Evolutionary conservation across 2,113 vertebrate species (phyloP).

Genomic region (Syrmaticus mikado): DNA sequence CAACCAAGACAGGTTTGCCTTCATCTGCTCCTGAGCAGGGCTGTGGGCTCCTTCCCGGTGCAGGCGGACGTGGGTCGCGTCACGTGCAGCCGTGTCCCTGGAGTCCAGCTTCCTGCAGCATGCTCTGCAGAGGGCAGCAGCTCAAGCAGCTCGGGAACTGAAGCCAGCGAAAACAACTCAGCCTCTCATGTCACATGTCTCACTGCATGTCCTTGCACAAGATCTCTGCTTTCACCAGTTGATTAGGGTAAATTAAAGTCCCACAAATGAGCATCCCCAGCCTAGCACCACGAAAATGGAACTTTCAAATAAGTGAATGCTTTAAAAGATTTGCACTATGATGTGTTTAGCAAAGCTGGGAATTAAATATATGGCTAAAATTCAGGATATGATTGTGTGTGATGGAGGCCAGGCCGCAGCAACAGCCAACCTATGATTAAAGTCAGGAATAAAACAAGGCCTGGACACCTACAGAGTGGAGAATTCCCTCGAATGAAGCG

Average conservation of each 20-base stretch:
- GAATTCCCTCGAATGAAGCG: background rate
- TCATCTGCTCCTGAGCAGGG: background rate
- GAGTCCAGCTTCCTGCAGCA: background rate
- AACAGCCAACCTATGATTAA: background rate
- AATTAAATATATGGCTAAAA: background rate
- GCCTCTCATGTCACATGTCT: background rate
- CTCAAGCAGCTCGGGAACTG: background rate
- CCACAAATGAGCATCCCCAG: background rate
- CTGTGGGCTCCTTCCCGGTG: slow-evolving; percentile 9
- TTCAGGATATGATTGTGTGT: background rate
- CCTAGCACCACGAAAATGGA: background rate
- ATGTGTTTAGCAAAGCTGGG: background rate
- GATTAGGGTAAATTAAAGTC: background rate
- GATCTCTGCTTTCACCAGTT: background rate
- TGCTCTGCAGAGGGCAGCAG: background rate
- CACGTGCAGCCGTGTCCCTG: slow-evolving; percentile 18
- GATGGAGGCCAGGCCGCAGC: background rate
- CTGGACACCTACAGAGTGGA: background rate
- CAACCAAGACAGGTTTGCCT: background rate
- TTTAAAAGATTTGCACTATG: background rate
- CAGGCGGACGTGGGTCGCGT: slow-evolving; percentile 1
- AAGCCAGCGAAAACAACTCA: background rate
- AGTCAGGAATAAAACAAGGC: background rate
- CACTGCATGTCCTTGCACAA: background rate
- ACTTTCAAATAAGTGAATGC: background rate